Conservation (phyloP, 2,113 vertebrate species). For the Esox niger region DNA sequence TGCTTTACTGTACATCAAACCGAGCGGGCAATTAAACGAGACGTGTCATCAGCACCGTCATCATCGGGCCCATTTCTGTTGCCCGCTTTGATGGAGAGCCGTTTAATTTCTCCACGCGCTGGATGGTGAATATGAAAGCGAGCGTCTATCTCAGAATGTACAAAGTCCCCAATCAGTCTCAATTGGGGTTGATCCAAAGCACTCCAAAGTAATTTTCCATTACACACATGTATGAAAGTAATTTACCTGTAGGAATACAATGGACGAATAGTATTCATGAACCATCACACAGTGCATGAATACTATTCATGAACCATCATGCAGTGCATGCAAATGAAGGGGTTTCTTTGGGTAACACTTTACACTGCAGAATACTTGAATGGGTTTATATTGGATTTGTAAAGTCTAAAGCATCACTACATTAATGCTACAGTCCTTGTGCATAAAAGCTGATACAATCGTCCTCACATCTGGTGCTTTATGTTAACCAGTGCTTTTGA, state of each 20-base stretch:
- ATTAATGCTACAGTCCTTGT: no score
- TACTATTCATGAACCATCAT: no score
- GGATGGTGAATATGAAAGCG: conserved; percentile 57
- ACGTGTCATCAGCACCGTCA: conserved; percentile 65
- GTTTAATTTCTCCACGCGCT: conserved; percentile 66
- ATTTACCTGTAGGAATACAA: no score
- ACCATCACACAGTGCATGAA: no score
- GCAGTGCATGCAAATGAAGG: no score
- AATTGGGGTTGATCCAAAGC: background rate
- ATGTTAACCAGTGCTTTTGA: background rate
- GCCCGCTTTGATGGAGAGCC: conserved; percentile 61
- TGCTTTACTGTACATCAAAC: conserved; percentile 75
- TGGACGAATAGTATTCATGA: no score
- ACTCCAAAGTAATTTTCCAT: background rate
- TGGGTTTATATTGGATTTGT: no score
- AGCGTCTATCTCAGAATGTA: background rate
- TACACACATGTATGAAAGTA: no score
- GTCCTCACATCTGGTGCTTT: background rate
- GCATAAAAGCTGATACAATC: no score
- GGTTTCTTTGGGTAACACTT: no score
- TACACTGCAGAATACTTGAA: no score
- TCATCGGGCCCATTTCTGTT: background rate
- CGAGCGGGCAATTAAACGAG: conserved; percentile 70
- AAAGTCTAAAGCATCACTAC: no score
- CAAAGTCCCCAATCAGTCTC: background rate